Evolutionary conservation across 2,888 invertebrate species (phyloP), one percentile per base, ranked within the genome.

Genomic region (Drosophila austrosaltans): DNA sequence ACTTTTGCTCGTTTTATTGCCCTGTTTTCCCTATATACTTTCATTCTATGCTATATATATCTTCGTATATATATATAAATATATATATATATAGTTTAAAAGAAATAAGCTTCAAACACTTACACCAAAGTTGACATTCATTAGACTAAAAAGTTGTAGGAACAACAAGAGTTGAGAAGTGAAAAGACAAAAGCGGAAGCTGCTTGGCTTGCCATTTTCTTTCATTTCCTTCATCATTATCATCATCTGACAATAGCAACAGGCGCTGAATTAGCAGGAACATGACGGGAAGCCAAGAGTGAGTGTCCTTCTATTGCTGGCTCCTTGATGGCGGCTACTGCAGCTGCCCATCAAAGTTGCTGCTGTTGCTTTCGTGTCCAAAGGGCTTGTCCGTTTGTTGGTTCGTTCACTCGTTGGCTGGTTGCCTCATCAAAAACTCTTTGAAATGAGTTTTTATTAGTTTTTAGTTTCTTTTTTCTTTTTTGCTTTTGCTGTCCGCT

Each of bases 371-470:
- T 2, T 25, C 25, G 40, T 62, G 62, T 68, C 65, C 72, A 69
- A 30, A 44, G 53, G 20, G 42, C 39, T 42, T 39, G 53, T 20
- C 36, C 36, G 36, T 36, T 36, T 36, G 36, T 36, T 36, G 36
- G 7, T 36, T 1, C 36, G 30, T 30, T 30, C 30, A 30, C 36
- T 53, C 71, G 48, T 57, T 63, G 71, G 68, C 36, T 36, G 48
- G 10, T 48, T 48, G 48, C 22, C 78, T 82, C 83, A 78, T 88
- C 86, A 85, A 72, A 83, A 88, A 80, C 75, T 85, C 78, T 85
- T 82, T 76, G 79, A 81, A 89, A 84, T 84, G 77, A 77, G 87
- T 87, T 85, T 89, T 85, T 89, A 85, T 85, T 85, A 81, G 84
- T 81, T 83, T 81, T 78, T 63, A 63, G 63, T 69, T 75, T 69